Conservation (phyloP, 2,797 vertebrate genomes). For the Podarcis siculus region DNA sequence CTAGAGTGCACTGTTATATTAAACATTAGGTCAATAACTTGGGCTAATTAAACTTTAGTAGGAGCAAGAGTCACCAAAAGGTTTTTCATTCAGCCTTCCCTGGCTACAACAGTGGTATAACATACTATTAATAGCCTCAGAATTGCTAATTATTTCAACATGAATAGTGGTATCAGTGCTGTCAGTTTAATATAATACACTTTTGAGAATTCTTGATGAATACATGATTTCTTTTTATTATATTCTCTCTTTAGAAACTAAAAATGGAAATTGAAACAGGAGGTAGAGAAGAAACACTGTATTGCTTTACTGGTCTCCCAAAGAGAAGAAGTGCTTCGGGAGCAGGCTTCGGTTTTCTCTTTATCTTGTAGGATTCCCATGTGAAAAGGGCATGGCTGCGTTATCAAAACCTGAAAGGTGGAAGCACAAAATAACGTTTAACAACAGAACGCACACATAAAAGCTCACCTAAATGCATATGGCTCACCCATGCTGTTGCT, state of each 20-base stretch:
- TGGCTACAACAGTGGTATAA: constrained; percentile 76
- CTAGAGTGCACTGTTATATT: constrained; percentile 78
- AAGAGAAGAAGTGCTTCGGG: background rate
- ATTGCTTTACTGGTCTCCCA: background rate
- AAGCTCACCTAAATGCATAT: too few species aligned
- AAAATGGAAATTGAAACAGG: constrained; percentile 6
- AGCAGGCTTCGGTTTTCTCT: background rate
- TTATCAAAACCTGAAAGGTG: background rate
- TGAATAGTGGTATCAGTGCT: constrained; percentile 73
- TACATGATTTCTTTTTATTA: constrained; percentile 69
- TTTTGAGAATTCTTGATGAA: constrained; percentile 73
- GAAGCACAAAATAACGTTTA: background rate
- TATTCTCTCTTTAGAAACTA: constrained; percentile 66
- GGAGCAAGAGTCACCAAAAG: constrained; percentile 80
- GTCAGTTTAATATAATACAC: constrained; percentile 74
- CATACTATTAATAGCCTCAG: constrained; percentile 73
- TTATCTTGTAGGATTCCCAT: background rate
- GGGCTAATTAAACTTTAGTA: constrained; percentile 82
- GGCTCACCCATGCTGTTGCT: too few species aligned
- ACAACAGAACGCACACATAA: background rate
- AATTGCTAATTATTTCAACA: constrained; percentile 81
- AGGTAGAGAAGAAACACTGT: background rate
- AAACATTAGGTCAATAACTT: constrained; percentile 81
- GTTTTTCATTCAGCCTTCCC: constrained; percentile 77
- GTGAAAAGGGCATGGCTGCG: background rate